These are phyloP conservation scores for Automeris io DNA, from an alignment of 2,888 invertebrate genomes.

Conservation along the genomic window DNA sequence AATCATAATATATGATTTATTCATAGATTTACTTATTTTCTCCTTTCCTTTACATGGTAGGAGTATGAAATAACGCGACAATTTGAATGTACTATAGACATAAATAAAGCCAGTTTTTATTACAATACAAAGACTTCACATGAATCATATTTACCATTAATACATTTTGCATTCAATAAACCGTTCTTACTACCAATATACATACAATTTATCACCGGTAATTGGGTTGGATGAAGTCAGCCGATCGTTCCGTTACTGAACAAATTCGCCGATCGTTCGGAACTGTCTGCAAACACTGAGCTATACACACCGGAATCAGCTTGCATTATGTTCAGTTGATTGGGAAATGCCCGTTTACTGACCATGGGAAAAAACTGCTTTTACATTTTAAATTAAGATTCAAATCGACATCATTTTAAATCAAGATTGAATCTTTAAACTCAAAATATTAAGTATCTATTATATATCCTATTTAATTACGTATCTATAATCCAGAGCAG, in stretches of 20 bases:
- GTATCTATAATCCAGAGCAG: too few species aligned
- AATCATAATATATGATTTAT: too few species aligned
- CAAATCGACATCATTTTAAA: too few species aligned
- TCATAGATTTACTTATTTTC: too few species aligned
- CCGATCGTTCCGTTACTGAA: slow-evolving; percentile 9
- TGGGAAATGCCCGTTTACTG: slow-evolving; percentile 1
- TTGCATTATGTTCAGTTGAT: slow-evolving; percentile 11
- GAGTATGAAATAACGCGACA: too few species aligned
- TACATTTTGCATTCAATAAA: slow-evolving; percentile 1
- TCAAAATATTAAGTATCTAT: too few species aligned
- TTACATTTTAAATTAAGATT: too few species aligned
- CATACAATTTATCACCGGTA: slow-evolving; percentile 3
- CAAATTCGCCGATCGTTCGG: slow-evolving; percentile 19
- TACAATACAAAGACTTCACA: not conserved
- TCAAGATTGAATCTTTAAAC: too few species aligned
- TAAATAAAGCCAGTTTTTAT: too few species aligned
- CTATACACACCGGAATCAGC: slow-evolving; percentile 8
- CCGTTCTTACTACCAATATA: not conserved
- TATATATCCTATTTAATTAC: too few species aligned
- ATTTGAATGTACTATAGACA: too few species aligned
- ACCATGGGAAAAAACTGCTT: not conserved
- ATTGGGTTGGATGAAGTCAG: slow-evolving; percentile 4
- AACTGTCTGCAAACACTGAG: slow-evolving; percentile 16
- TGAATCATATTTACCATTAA: not conserved
- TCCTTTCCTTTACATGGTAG: too few species aligned